These are phyloP conservation scores for Philantomba maxwellii DNA, from an alignment of 2,113 vertebrate genomes.

Conservation along the genomic window DNA sequence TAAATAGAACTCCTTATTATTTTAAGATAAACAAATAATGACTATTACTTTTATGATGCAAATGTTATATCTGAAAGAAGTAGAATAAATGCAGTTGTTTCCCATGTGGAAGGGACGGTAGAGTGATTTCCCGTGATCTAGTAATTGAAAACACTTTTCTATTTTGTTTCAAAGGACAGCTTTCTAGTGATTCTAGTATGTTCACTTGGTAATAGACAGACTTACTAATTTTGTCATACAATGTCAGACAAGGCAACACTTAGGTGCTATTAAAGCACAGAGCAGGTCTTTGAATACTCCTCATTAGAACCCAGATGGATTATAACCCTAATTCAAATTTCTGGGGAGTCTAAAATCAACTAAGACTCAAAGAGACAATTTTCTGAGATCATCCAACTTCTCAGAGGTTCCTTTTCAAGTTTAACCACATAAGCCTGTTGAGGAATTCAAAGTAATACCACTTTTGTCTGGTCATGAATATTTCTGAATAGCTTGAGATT, in stretches of 20 bases:
- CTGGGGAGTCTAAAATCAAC: not conserved
- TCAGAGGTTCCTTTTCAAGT: slow-evolving; percentile 10
- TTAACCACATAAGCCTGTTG: not conserved
- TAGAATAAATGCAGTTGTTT: not conserved
- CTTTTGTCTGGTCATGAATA: not conserved
- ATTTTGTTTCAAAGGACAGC: not conserved
- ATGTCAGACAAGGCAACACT: not conserved
- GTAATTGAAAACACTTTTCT: not conserved
- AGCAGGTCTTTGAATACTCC: not conserved
- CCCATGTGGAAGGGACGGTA: not conserved
- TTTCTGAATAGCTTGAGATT: not conserved
- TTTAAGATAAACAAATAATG: not conserved
- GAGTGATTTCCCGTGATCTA: not conserved
- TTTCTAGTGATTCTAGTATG: not conserved
- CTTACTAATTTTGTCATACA: not conserved
- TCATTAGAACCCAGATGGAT: not conserved
- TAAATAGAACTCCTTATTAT: not conserved
- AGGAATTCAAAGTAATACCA: not conserved
- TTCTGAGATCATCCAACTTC: not conserved
- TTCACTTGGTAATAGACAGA: not conserved
- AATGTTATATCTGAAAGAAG: not conserved
- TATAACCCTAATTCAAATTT: not conserved
- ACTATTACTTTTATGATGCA: not conserved
- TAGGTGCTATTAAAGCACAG: not conserved
- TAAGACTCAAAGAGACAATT: not conserved